A percentile compares a stretch with the other conserved stretches of the same genome.
These are phyloP conservation scores for Megalops cyprinoides DNA, from an alignment of 2,797 vertebrate species.

Conservation along the genomic window DNA sequence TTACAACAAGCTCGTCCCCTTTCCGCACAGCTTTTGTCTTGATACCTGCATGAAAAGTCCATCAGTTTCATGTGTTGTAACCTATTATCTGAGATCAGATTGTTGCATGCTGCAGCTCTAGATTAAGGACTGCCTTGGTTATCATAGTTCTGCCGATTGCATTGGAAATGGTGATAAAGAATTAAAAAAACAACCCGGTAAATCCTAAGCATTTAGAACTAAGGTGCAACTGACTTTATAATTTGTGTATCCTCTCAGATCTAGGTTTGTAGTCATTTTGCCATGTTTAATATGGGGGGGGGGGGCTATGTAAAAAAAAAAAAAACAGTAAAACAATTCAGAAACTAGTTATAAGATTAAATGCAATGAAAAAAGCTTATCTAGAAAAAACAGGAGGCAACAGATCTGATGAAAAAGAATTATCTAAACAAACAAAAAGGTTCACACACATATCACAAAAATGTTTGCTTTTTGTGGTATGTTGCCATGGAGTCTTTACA, in stretches of 20 bases:
- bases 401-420: no score
- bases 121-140: conserved; percentile 1
- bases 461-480: background rate
- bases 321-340: no score
- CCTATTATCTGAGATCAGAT: background rate
- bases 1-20: conserved; percentile 79
- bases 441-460: no score
- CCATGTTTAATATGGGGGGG: background rate
- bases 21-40: conserved; percentile 79
- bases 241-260: no score
- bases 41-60: conserved; percentile 66
- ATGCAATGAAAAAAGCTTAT: no score
- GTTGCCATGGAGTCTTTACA: background rate
- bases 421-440: no score
- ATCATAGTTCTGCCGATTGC: no score
- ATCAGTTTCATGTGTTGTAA: no score
- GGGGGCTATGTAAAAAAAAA: background rate
- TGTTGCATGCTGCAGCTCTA: background rate
- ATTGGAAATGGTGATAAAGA: no score
- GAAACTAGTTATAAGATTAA: background rate
- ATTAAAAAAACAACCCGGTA: no score
- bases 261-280: no score
- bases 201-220: background rate
- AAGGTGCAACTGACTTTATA: background rate
- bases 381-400: no score